Conservation (phyloP, 2,113 vertebrate species). For the Callopanchax toddi region DNA sequence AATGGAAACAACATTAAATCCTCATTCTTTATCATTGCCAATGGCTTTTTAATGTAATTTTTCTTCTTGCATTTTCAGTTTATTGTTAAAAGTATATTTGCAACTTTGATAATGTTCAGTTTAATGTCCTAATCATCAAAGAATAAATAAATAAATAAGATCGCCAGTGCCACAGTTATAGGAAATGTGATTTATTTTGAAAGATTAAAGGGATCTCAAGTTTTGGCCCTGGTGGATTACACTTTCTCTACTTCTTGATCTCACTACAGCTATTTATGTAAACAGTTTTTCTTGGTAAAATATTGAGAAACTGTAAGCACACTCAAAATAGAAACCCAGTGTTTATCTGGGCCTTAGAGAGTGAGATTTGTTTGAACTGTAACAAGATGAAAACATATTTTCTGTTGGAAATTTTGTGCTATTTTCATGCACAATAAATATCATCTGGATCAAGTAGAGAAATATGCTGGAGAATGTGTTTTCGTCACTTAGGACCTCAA, state of each 20-base stretch:
- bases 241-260: neutral
- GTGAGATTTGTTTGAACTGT: too few species aligned
- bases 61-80: conserved; percentile 12
- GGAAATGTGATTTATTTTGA: neutral
- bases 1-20: conserved; percentile 46
- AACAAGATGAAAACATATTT: too few species aligned
- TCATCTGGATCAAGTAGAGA: too few species aligned
- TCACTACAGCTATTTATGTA: neutral
- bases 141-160: too few species aligned
- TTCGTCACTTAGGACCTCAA: too few species aligned
- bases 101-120: conserved; percentile 8
- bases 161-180: too few species aligned
- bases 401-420: neutral
- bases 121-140: conserved; percentile 11
- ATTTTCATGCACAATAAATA: too few species aligned
- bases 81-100: conserved; percentile 33
- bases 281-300: neutral
- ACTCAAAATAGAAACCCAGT: too few species aligned
- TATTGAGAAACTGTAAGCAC: neutral
- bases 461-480: too few species aligned
- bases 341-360: too few species aligned
- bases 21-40: conserved; percentile 24
- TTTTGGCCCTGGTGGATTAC: conserved; percentile 1
- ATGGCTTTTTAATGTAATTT: conserved; percentile 51
- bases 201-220: neutral